Evolutionary conservation across 2,797 vertebrate species (phyloP), one percentile per base, ranked within the genome.

Genomic region (Perodicticus potto): DNA sequence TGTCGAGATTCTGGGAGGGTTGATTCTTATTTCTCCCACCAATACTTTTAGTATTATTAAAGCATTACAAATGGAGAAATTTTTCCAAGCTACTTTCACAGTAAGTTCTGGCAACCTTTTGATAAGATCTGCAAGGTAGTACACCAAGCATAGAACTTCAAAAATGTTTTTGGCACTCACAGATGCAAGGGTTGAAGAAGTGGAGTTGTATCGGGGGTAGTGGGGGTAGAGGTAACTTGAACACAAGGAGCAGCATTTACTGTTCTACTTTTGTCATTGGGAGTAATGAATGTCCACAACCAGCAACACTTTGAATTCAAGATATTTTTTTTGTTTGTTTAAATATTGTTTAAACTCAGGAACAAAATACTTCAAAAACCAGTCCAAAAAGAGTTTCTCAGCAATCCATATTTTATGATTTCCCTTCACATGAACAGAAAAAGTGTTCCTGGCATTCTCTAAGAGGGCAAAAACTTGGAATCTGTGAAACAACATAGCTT

Each of bases 301-400:
- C 37, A 91, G 37, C 14, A 72, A 74, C 27, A 65, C 55, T 89
- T 86, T 86, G 37, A 90, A 92, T 27, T 86, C 12, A 29, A 65
- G n/a, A 57, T 57, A 65, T 29, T 55, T 89, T 77, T 77, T 25
- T 63, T 53, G 49, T 25, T 63, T 53, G 49, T 76, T 78, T 74
- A 87, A 93, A 63, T 85, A 65, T 37, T 86, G 43, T 93, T 65
- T 94, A 94, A 93, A 63, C 53, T 93, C 17, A 57, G 34, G 37
- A 90, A 86, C 1, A 76, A 88, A 90, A 90, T 16, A 27, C 45
- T 90, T 93, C 61, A 76, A 61, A 94, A 89, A 27, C 34, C 40
- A 92, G 8, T 65, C 63, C 27, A 73, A 70, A 74, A 94, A 85
- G 91, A 73, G 22, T 90, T 93, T 90, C 73, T 96, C 25, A 55